phyloP scores from a whole-genome alignment of 1,140 invertebrate genomes.

The Hylaeus anthracinus region DNA sequence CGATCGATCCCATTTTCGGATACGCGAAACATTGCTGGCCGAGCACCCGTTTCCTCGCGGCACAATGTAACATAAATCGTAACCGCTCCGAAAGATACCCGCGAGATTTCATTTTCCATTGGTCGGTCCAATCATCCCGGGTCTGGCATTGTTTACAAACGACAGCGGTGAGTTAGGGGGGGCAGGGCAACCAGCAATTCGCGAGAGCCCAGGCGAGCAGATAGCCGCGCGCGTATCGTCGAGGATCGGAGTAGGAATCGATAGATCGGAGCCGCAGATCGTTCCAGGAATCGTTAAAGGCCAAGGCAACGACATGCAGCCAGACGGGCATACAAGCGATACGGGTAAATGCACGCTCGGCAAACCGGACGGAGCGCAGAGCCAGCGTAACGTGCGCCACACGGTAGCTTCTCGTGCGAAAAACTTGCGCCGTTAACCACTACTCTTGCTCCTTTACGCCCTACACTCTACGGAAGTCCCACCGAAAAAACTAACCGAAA shows the following conservation, averaged over 20 bases:
- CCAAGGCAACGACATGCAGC: constrained; percentile 53
- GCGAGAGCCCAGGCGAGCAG: background rate
- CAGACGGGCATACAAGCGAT: constrained; percentile 35
- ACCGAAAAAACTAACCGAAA: no score
- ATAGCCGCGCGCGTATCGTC: constrained; percentile 6
- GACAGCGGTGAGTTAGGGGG: background rate
- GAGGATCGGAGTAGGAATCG: constrained; percentile 59
- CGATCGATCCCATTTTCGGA: constrained; percentile 1
- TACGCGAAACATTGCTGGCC: background rate
- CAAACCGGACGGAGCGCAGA: constrained; percentile 50
- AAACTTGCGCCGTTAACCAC: constrained; percentile 39
- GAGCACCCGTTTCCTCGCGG: background rate
- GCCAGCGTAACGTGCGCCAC: constrained; percentile 33
- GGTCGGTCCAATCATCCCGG: background rate
- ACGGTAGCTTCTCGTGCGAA: constrained; percentile 35
- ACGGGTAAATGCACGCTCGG: constrained; percentile 55
- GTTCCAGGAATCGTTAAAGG: constrained; percentile 64
- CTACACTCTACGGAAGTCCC: no score
- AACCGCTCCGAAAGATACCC: background rate
- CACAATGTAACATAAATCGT: constrained; percentile 2
- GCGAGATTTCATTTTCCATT: constrained; percentile 8
- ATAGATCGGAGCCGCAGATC: constrained; percentile 61
- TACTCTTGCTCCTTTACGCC: background rate
- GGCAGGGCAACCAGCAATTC: background rate
- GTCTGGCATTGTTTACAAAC: constrained; percentile 16